A percentile compares a stretch with the other conserved stretches of the same genome.
Evolutionary conservation across 1,140 invertebrate genomes (phyloP).

Genomic region (Psix sp.): DNA sequence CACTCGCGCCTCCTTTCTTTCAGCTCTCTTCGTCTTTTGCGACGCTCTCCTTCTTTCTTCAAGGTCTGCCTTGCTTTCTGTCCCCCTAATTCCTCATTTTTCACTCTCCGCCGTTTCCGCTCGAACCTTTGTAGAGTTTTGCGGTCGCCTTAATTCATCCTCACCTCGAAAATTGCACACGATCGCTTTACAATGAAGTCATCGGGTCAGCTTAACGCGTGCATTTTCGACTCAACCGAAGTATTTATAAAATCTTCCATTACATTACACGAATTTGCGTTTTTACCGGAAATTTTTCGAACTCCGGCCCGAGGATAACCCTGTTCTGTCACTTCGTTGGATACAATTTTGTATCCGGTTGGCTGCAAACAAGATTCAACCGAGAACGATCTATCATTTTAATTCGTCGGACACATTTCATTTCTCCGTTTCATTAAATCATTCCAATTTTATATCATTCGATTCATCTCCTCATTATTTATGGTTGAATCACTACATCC

Average conservation of each 20-base stretch:
- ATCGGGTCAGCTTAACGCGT: constrained; percentile 23
- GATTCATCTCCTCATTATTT: not conserved
- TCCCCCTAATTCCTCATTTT: constrained; percentile 57
- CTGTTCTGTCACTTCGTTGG: too few relatives aligned
- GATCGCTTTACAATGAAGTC: constrained; percentile 46
- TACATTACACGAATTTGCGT: constrained; percentile 2
- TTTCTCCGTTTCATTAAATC: constrained; percentile 2
- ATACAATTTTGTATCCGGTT: too few relatives aligned
- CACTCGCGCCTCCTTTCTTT: constrained; percentile 39
- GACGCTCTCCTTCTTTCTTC: constrained; percentile 14
- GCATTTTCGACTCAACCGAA: not conserved
- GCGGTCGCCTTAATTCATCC: constrained; percentile 45
- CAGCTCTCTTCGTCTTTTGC: constrained; percentile 18
- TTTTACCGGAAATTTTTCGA: constrained; percentile 1
- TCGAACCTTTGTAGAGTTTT: constrained; percentile 28
- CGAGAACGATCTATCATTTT: not conserved
- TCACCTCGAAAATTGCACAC: constrained; percentile 29
- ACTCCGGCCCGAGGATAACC: too few relatives aligned
- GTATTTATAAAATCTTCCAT: not conserved
- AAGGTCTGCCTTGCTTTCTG: constrained; percentile 48
- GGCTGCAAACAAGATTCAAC: too few relatives aligned
- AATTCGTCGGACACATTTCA: constrained; percentile 1
- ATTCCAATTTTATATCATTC: not conserved
- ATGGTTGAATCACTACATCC: not conserved
- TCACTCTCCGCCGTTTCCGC: constrained; percentile 50